Base-by-base conservation (phyloP, 2,113 vertebrate genomes). In the Pica pica region DNA sequence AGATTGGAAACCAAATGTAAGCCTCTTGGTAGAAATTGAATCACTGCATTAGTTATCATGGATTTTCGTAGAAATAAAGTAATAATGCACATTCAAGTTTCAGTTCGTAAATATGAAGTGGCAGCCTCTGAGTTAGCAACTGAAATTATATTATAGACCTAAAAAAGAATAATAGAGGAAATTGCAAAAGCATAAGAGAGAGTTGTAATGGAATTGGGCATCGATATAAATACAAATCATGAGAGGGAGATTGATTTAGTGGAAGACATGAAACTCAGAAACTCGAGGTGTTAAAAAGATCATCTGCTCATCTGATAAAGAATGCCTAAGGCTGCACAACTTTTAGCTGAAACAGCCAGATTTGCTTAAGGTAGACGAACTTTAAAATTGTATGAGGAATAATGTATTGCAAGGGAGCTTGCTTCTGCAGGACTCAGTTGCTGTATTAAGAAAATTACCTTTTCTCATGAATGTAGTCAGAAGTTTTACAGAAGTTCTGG, bases 101-200 rank as follows among this genome's bases (percentile, higher is more conserved):
- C 57, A 16, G 56, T 59, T 97, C 26, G 22, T 89, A 97, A 96
- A 96, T 94, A 75, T 33, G 30, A 97, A 96, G 80, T 92, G 94
- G 91, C 82, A 95, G 93, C 56, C 90, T 77, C 24, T 67, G 95
- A 83, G 86, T 95, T 85, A 70, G 79, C 42, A 83, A 44, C 89
- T 52, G 69, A 91, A 95, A 92, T 75, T 13, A n/a, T 79, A 90
- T 96, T 95, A 89, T 37, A 63, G 60, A 75, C 69, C 94, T 37
- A 49, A 89, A 79, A 95, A 94, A 93, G 86, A 87, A 90, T 68
- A 84, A 56, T 57, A 59, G 85, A 87, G 93, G 67, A 96, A 97
- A 92, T 55, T 81, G 93, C 89, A 86, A 94, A 78, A 77, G 67
- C 56, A 47, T 70, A 61, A 76, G 78, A 77, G 77, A 86, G 80